These are phyloP conservation scores for Conchocele bisecta DNA, from an alignment of 2,888 invertebrate genomes.

Conservation along the genomic window DNA sequence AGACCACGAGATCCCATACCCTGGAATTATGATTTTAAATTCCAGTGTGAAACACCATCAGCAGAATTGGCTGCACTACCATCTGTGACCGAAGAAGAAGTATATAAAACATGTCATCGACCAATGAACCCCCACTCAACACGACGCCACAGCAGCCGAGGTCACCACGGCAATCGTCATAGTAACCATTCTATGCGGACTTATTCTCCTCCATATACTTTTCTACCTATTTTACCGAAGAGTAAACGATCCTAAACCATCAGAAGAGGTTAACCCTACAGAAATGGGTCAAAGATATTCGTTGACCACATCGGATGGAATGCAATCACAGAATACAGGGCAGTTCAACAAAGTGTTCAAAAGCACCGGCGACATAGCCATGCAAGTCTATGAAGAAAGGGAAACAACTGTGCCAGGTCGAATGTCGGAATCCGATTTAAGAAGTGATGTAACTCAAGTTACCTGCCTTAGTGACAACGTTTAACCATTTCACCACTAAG, in stretches of 20 bases:
- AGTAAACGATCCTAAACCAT: too few relatives aligned
- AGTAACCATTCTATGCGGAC: constrained; percentile 14
- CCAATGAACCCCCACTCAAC: background rate
- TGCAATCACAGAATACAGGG: background rate
- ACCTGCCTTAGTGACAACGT: too few relatives aligned
- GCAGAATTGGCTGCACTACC: too few relatives aligned
- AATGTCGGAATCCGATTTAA: too few relatives aligned
- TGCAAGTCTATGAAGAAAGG: background rate
- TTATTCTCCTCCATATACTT: constrained; percentile 34
- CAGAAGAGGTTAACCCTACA: background rate
- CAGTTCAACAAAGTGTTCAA: background rate
- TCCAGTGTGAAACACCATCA: too few relatives aligned
- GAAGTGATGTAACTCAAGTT: too few relatives aligned
- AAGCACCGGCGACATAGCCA: background rate
- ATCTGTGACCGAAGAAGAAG: too few relatives aligned
- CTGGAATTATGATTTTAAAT: too few relatives aligned
- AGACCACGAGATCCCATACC: too few relatives aligned
- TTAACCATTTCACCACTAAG: too few relatives aligned
- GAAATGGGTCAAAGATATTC: too few relatives aligned
- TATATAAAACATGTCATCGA: background rate
- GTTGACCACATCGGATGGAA: too few relatives aligned
- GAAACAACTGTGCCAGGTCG: constrained; percentile 7
- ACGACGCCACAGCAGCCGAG: constrained; percentile 1
- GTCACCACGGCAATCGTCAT: constrained; percentile 24
- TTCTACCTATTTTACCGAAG: constrained; percentile 26